Percentiles rank a stretch among this genome's conserved stretches.
These are phyloP conservation scores for Decapterus maruadsi DNA, from an alignment of 2,797 vertebrate species.

Conservation along the genomic window DNA sequence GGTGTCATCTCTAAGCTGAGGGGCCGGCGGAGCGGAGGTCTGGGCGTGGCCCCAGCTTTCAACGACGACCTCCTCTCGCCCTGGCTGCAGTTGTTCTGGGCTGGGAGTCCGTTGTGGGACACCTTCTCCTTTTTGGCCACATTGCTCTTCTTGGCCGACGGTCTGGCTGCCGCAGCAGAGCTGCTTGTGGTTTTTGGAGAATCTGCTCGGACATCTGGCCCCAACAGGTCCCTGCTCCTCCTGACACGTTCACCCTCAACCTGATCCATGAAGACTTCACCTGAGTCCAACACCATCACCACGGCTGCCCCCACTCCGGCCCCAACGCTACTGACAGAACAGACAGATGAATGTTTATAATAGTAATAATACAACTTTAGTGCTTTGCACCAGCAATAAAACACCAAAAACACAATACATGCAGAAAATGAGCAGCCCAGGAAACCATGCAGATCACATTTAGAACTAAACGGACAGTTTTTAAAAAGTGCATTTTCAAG, in stretches of 20 bases:
- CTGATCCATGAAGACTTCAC: conserved; percentile 85
- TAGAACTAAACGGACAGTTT: no score
- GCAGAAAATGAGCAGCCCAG: no score
- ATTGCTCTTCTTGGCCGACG: conserved; percentile 44
- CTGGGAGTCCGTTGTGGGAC: conserved; percentile 78
- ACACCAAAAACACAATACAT: no score
- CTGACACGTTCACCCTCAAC: conserved; percentile 67
- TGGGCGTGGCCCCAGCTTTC: conserved; percentile 35
- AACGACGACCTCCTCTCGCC: conserved; percentile 51
- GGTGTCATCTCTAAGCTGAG: conserved; percentile 79
- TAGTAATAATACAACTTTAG: no score
- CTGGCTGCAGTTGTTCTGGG: conserved; percentile 48
- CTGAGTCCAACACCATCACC: conserved; percentile 92
- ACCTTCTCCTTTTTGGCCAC: conserved; percentile 64
- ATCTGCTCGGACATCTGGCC: conserved; percentile 54
- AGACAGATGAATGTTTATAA: neutral
- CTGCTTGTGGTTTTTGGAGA: conserved; percentile 25
- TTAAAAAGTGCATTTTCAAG: no score
- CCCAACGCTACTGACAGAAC: conserved; percentile 21
- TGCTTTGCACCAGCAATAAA: no score
- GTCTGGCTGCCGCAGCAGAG: conserved; percentile 1
- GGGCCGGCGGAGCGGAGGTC: conserved; percentile 61
- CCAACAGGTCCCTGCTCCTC: conserved; percentile 56
- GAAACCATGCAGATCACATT: no score
- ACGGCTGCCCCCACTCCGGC: conserved; percentile 50